Evolutionary conservation across 2,888 invertebrate genomes (phyloP).

Genomic region (Osmoderma eremita): DNA sequence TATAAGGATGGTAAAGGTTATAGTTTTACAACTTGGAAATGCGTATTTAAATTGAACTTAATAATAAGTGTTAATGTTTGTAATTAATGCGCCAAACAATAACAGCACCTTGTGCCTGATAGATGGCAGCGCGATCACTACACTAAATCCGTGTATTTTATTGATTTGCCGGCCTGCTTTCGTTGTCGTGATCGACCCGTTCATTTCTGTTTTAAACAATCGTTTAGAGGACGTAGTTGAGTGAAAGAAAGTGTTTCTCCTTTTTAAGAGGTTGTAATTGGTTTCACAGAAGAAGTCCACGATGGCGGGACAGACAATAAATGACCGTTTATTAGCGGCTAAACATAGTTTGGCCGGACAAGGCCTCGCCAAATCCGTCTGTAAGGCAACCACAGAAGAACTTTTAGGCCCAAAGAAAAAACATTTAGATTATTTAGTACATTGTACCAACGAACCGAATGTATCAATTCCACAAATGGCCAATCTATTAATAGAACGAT

Average conservation of each 20-base stretch:
- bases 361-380: slow-evolving; percentile 98
- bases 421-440: slow-evolving; percentile 99
- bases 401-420: slow-evolving; percentile 99
- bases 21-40: no score
- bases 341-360: slow-evolving; percentile 99
- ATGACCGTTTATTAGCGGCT: slow-evolving; percentile 97
- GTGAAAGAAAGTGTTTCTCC: slow-evolving; percentile 39
- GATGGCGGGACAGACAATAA: slow-evolving; percentile 98
- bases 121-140: slow-evolving; percentile 41
- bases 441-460: slow-evolving; percentile 99
- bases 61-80: slow-evolving; percentile 23
- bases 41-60: slow-evolving; percentile 4
- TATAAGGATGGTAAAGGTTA: neutral
- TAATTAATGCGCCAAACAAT: slow-evolving; percentile 14
- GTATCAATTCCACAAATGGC: slow-evolving; percentile 99
- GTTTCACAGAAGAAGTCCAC: slow-evolving; percentile 21
- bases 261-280: slow-evolving; percentile 25
- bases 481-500: slow-evolving; percentile 96
- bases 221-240: slow-evolving; percentile 45
- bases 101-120: neutral
- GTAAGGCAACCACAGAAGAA: slow-evolving; percentile 99
- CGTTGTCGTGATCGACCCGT: slow-evolving; percentile 56
- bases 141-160: slow-evolving; percentile 50
- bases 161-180: slow-evolving; percentile 59
- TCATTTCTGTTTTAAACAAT: slow-evolving; percentile 51